A percentile compares a stretch with the other conserved stretches of the same genome.
phyloP scores from a whole-genome alignment of 2,888 invertebrate genomes.

The Ornithoptera alexandrae region DNA sequence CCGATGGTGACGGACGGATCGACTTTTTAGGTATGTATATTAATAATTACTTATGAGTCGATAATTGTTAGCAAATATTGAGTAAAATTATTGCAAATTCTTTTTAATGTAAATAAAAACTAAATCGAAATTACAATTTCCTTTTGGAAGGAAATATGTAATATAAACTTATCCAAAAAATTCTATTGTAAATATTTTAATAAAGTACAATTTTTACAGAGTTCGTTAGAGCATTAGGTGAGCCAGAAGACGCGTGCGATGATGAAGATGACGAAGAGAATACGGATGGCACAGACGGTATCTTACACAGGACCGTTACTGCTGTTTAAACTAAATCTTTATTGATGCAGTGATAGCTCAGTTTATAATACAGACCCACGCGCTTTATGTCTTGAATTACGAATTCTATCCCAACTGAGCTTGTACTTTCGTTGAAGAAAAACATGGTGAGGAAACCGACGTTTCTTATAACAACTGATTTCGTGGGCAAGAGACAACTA shows the following conservation, averaged over 20 bases:
- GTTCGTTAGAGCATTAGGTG: constrained; percentile 91
- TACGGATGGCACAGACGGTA: constrained; percentile 55
- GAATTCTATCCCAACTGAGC: too few relatives aligned
- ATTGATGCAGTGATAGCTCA: not conserved
- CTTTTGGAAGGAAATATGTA: too few relatives aligned
- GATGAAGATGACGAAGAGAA: constrained; percentile 82
- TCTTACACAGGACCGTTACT: constrained; percentile 46
- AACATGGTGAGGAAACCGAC: too few relatives aligned
- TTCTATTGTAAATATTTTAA: not conserved
- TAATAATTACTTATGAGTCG: not conserved
- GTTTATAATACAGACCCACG: too few relatives aligned
- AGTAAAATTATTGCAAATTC: too few relatives aligned
- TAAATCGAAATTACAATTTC: too few relatives aligned
- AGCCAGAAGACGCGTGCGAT: constrained; percentile 90
- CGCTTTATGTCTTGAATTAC: too few relatives aligned
- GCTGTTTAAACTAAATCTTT: constrained; percentile 2
- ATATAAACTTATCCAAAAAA: not conserved
- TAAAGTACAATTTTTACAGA: constrained; percentile 71
- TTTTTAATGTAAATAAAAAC: too few relatives aligned
- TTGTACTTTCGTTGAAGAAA: too few relatives aligned
- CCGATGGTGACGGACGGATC: constrained; percentile 95
- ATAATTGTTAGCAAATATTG: too few relatives aligned
- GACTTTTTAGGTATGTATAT: constrained; percentile 89
- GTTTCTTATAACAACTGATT: too few relatives aligned
- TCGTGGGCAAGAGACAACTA: too few relatives aligned